Conservation (phyloP, 2,797 vertebrate species). For the Emys orbicularis region DNA sequence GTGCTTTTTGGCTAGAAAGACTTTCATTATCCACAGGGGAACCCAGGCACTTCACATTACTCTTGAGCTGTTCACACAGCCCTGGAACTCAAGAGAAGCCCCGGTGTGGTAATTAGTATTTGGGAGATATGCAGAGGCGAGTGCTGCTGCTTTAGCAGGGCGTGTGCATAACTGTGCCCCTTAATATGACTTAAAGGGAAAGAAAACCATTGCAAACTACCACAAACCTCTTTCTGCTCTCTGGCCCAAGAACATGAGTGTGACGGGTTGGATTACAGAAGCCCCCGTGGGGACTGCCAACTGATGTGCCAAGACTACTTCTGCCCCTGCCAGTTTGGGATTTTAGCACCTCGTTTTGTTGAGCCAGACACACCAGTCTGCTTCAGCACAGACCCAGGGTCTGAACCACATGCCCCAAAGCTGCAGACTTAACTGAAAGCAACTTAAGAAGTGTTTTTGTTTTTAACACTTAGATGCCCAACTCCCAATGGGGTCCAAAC, state of each 20-base stretch:
- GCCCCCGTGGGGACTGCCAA: too few relatives aligned
- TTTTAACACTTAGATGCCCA: too few relatives aligned
- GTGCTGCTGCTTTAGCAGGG: not conserved
- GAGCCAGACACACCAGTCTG: too few relatives aligned
- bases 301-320: too few relatives aligned
- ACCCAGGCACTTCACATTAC: not conserved
- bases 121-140: not conserved
- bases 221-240: not conserved
- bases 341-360: too few relatives aligned
- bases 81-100: not conserved
- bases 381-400: too few relatives aligned
- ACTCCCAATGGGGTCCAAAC: too few relatives aligned
- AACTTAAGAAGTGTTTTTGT: too few relatives aligned
- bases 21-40: not conserved
- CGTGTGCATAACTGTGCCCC: not conserved
- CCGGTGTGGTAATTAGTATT: not conserved
- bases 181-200: not conserved
- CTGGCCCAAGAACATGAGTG: not conserved
- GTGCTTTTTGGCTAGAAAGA: constrained; percentile 53
- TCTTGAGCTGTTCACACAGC: not conserved
- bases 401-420: too few relatives aligned
- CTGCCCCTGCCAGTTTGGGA: too few relatives aligned
- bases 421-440: too few relatives aligned
- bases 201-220: not conserved
- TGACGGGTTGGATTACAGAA: too few relatives aligned